Base-by-base conservation (phyloP, 2,888 invertebrate species). In the Archips crataeganus region DNA sequence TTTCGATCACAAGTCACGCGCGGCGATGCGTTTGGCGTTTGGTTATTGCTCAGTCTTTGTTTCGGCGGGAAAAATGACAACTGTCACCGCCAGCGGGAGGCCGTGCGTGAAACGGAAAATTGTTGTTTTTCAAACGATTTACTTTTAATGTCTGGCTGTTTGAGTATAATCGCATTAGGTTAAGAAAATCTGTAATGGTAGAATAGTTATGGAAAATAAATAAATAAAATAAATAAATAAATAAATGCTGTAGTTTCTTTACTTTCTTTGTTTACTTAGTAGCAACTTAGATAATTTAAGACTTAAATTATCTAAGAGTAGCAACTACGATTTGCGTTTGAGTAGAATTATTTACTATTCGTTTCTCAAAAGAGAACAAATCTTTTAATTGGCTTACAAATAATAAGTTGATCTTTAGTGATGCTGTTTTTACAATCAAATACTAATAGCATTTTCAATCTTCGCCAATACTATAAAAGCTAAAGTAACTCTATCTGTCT, bases 61-160 rank as follows among this genome's bases (percentile, higher is more conserved):
- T 72, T 75, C 8, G 71, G 72, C 74, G 74, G 72, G 74, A 75
- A 71, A 77, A 74, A 71, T 75, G 73, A 71, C 87, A 90, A 87
- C 81, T 86, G 90, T 89, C 90, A 89, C 80, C 78, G 81, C 77
- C 88, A 89, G 62, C 8, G 6, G 77, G 61, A 65, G 74, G 79
- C 83, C 80, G 79, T 78, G 79, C 77, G 76, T 70, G 57, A 15
- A 72, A 57, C 72, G 62, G 72, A 57, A 67, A 68, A 47, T 54
- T 23, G 45, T 63, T 72, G 45, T 68, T 72, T n/a, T 23, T 11
- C 60, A 36, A 45, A 54, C 36, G 57, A 62, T 36, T 67, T 63
- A 51, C 23, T 36, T 64, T 62, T 49, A 49, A 45, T 45, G 11
- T 42, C 9, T 11, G 45, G 45, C 45, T 45, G 3, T 45, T 45